Percentiles rank a stretch among this genome's conserved stretches.
phyloP scores from a whole-genome alignment of 2,797 vertebrate genomes.

The Coilia nasus region DNA sequence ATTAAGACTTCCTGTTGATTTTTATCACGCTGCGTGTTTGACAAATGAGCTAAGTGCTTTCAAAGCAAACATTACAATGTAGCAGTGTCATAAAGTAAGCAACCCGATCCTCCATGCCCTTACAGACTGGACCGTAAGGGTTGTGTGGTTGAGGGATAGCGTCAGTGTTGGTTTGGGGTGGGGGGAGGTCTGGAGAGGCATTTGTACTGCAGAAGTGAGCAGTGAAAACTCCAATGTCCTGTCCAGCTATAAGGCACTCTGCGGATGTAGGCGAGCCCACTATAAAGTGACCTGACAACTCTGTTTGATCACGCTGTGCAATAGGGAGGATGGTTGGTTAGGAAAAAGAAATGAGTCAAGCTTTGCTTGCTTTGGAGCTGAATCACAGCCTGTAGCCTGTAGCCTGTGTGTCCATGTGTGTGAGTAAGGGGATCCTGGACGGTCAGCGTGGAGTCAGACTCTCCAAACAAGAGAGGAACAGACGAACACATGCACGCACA shows the following conservation, averaged over 20 bases:
- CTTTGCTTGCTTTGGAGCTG: slow-evolving; percentile 11
- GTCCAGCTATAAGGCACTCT: background rate
- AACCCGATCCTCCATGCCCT: background rate
- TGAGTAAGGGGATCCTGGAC: background rate
- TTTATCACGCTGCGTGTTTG: slow-evolving; percentile 21
- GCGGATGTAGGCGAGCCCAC: background rate
- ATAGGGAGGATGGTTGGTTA: slow-evolving; percentile 1
- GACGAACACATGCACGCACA: slow-evolving; percentile 19
- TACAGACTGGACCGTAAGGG: background rate
- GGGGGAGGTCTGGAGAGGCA: background rate
- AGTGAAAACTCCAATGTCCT: background rate
- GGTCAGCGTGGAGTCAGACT: background rate
- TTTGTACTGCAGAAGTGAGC: background rate
- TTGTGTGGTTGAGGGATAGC: background rate
- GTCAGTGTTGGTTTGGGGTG: background rate
- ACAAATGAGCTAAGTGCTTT: slow-evolving; percentile 16
- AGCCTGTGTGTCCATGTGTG: background rate
- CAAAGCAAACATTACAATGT: slow-evolving; percentile 20
- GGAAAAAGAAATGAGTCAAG: background rate
- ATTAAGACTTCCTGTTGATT: slow-evolving; percentile 21
- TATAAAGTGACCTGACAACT: slow-evolving; percentile 2
- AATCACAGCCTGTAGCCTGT: background rate
- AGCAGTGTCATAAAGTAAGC: slow-evolving; percentile 17
- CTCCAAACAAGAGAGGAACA: background rate
- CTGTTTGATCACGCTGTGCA: slow-evolving; percentile 4